These are phyloP conservation scores for Plecturocebus donacophilus DNA, from an alignment of 2,113 vertebrate genomes.

Conservation along the genomic window DNA sequence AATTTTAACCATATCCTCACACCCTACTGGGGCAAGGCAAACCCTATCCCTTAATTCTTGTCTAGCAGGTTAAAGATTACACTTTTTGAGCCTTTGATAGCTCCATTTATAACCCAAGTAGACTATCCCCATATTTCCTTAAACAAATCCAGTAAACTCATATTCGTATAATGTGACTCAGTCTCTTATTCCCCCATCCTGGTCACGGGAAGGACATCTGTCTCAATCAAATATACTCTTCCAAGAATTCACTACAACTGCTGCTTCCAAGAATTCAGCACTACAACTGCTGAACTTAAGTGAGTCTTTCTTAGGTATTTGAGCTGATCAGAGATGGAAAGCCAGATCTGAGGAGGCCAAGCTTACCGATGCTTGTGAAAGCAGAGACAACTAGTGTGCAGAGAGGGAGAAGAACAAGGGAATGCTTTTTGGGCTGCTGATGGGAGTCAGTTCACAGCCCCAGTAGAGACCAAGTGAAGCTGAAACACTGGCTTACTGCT, in stretches of 20 bases:
- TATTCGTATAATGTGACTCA: background rate
- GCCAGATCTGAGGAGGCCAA: background rate
- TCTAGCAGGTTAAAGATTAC: background rate
- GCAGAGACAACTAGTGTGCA: background rate
- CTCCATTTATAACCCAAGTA: too few species aligned
- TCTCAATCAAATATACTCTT: background rate
- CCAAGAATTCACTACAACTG: too few species aligned
- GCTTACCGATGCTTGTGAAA: background rate
- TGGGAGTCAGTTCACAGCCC: background rate
- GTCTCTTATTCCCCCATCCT: accelerated
- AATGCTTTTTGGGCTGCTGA: background rate
- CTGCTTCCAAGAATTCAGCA: background rate
- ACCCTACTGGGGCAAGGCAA: background rate
- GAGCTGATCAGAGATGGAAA: background rate
- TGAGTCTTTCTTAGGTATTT: background rate
- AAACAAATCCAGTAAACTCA: background rate
- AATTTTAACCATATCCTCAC: background rate
- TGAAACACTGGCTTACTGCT: accelerated
- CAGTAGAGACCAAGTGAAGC: accelerated
- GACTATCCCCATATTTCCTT: background rate
- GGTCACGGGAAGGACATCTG: background rate
- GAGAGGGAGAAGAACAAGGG: background rate
- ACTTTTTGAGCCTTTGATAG: too few species aligned
- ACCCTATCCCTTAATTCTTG: background rate
- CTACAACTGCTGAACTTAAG: background rate